Base-by-base conservation (phyloP, 2,888 invertebrate species). In the Athetis lepigone region DNA sequence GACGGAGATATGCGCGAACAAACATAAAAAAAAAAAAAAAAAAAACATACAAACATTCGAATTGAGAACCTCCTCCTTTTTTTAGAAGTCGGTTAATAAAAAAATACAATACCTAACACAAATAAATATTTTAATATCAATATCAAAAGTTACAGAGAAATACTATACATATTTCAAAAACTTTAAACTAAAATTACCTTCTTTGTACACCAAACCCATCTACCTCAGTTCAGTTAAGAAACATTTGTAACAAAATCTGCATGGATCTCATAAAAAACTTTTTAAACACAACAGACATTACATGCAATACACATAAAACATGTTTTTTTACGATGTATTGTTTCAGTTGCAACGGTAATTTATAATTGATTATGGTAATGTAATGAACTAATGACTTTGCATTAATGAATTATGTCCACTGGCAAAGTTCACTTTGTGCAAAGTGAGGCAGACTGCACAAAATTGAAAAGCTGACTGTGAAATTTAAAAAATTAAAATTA, bases 311-410 rank as follows among this genome's bases (percentile, higher is more conserved):
- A 50, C 54, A 73, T 54, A 42, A 42, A 70, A 73, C 25, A 21
- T 8, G 6, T 23, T 13, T 23, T 39, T 63, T 68, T 47, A 70
- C 8, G 42, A 43, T 33, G 39, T 40, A 69, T 47, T 74, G 42
- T 55, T 51, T 13, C 7, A 27, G 42, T 52, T 37, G 61, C 42
- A 52, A 74, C 18, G 70, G 55, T 8, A 60, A 74, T 70, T 50
- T 42, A 18, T 16, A 37, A 9, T 50, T 46, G 13, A 9, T 27
- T 54, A 51, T 33, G n/a, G 7, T 13, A n/a, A 23, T n/a, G n/a
- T n/a, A n/a, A n/a, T n/a, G n/a, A 36, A 37, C 11, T 43, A 52
- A 72, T 66, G 33, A 40, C n/a, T 36, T 36, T 4, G 0, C 36
- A 16, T 8, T 58, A 46, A 46, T 11, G 2, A 8, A 23, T 18